Percentiles rank a stretch among this genome's conserved stretches.
Evolutionary conservation across 2,113 vertebrate genomes (phyloP).

Genomic region (Strix aluco): DNA sequence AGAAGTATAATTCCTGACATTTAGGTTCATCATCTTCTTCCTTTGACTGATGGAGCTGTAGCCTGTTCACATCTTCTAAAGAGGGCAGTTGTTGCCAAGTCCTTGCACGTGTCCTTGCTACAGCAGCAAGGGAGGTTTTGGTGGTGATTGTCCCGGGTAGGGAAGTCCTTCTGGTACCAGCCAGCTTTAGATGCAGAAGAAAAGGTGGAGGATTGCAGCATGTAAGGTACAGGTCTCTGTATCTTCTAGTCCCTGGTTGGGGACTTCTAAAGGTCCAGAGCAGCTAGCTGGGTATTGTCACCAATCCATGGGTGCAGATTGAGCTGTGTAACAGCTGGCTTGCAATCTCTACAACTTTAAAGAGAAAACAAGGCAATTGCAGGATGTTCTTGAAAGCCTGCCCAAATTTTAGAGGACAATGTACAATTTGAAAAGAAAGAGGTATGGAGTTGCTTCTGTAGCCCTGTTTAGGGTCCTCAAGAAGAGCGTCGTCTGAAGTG

Average conservation of each 20-base stretch:
- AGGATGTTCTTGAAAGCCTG: background rate
- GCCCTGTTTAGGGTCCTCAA: background rate
- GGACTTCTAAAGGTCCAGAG: background rate
- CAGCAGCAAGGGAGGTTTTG: background rate
- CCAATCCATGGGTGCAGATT: background rate
- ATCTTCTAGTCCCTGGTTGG: background rate
- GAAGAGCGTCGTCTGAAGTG: background rate
- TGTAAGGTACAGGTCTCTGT: rapidly evolving
- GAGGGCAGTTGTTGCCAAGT: background rate
- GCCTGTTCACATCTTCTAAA: background rate
- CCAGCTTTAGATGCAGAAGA: background rate
- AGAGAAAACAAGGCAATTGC: background rate
- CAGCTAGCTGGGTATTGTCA: background rate
- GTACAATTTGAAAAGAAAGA: background rate
- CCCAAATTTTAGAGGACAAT: background rate
- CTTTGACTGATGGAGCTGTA: background rate
- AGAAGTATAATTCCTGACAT: background rate
- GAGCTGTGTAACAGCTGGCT: background rate
- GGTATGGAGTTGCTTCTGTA: background rate
- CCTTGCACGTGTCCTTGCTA: background rate
- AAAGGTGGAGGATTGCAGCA: background rate
- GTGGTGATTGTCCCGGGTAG: background rate
- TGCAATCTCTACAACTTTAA: background rate
- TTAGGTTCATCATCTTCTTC: background rate
- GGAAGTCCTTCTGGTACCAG: background rate